These are phyloP conservation scores for Pica pica DNA, from an alignment of 2,113 vertebrate genomes.

Conservation along the genomic window DNA sequence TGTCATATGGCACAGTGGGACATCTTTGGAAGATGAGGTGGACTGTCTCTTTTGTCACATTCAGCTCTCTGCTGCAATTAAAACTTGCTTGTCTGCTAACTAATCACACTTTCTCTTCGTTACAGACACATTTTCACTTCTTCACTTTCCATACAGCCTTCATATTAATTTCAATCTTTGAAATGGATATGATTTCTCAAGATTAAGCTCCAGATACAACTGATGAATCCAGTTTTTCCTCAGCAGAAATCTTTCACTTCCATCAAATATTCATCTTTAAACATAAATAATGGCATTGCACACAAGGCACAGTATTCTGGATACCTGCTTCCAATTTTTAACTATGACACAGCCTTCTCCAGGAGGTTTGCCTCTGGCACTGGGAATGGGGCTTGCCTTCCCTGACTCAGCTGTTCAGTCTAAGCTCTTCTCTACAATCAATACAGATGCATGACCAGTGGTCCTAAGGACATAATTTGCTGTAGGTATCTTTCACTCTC, in stretches of 20 bases:
- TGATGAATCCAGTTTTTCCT: background rate
- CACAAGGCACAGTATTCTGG: background rate
- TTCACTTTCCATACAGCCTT: background rate
- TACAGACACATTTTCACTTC: background rate
- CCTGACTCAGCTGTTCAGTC: background rate
- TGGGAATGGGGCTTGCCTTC: background rate
- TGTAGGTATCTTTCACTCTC: background rate
- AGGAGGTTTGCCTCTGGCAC: background rate
- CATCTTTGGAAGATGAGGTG: background rate
- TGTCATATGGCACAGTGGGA: background rate
- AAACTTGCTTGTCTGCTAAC: background rate
- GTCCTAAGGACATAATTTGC: background rate
- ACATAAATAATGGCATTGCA: background rate
- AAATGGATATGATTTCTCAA: conserved; percentile 2
- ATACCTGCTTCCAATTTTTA: background rate
- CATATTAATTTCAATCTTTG: background rate
- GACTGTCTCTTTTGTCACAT: background rate
- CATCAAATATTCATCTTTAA: background rate
- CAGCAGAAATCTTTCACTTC: background rate
- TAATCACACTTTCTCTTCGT: background rate
- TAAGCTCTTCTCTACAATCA: background rate
- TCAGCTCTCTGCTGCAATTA: background rate
- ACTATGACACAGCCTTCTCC: background rate
- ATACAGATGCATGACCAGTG: background rate
- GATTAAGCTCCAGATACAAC: background rate